Evolutionary conservation across 2,797 vertebrate genomes (phyloP).

Genomic region (Mus caroli): DNA sequence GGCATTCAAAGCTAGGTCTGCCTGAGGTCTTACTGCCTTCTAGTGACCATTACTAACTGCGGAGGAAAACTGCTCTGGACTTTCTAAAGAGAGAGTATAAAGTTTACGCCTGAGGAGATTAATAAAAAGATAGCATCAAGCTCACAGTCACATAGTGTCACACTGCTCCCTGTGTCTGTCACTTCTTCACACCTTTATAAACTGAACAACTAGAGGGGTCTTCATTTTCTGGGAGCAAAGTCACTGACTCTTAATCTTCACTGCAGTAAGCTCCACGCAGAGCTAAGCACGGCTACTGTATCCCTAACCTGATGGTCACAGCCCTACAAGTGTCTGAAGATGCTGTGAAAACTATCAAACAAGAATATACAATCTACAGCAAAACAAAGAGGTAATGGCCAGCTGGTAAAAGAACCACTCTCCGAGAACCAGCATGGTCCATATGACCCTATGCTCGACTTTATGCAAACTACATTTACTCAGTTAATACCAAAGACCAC

Average conservation of each 20-base stretch:
- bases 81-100: background rate
- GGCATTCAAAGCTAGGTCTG: constrained; percentile 43
- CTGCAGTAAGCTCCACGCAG: background rate
- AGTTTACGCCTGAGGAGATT: background rate
- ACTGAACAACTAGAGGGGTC: background rate
- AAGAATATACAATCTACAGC: background rate
- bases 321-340: constrained; percentile 39
- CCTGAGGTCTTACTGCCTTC: background rate
- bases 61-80: constrained; percentile 31
- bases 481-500: background rate
- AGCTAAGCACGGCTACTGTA: background rate
- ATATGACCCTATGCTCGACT: background rate
- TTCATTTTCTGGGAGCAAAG: background rate
- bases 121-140: background rate
- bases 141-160: constrained; percentile 46
- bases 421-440: background rate
- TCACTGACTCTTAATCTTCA: background rate
- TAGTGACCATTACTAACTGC: background rate
- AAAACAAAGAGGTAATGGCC: constrained; percentile 59
- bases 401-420: constrained; percentile 8
- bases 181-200: constrained; percentile 60
- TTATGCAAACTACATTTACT: background rate
- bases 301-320: background rate
- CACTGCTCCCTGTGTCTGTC: constrained; percentile 78
- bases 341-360: background rate